phyloP scores from a whole-genome alignment of 2,888 invertebrate genomes.

The Eucera pruinosa region DNA sequence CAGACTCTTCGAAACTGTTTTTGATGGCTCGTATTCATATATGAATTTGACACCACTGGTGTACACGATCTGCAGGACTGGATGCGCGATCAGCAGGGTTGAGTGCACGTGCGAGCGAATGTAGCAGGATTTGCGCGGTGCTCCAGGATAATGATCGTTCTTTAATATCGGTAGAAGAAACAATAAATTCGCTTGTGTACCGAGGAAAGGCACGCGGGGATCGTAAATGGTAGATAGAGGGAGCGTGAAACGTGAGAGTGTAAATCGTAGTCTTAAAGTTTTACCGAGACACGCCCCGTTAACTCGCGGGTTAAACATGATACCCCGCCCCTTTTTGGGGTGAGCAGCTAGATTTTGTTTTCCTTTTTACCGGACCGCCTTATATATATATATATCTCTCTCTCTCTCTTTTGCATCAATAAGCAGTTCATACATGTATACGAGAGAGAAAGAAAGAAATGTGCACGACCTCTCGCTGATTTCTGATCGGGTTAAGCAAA shows the following conservation, averaged over 20 bases:
- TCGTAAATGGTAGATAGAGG: slow-evolving; percentile 41
- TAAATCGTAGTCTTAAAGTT: slow-evolving; percentile 77
- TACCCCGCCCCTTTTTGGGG: slow-evolving; percentile 73
- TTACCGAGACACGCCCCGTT: slow-evolving; percentile 77
- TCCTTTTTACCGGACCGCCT: slow-evolving; percentile 2
- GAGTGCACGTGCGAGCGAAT: slow-evolving; percentile 32
- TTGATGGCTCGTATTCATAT: too few species aligned
- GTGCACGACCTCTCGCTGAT: slow-evolving; percentile 63
- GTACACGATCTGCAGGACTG: too few species aligned
- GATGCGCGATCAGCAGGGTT: too few species aligned
- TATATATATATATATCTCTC: neutral
- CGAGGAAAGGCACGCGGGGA: slow-evolving; percentile 33
- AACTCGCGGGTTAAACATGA: slow-evolving; percentile 75
- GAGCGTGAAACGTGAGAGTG: slow-evolving; percentile 70
- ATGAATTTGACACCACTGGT: too few species aligned
- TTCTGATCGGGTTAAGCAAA: slow-evolving; percentile 76
- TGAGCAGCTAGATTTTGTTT: slow-evolving; percentile 45
- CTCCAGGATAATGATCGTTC: slow-evolving; percentile 43
- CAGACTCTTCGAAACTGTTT: too few species aligned
- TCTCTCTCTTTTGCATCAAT: neutral
- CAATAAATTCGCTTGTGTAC: slow-evolving; percentile 63
- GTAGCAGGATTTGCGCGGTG: neutral
- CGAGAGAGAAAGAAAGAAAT: neutral
- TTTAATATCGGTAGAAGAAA: slow-evolving; percentile 57
- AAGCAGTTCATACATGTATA: too few species aligned